Percentiles rank a stretch among this genome's conserved stretches.
Conservation (phyloP, 2,888 invertebrate species). For the Drosophila lacicola region DNA sequence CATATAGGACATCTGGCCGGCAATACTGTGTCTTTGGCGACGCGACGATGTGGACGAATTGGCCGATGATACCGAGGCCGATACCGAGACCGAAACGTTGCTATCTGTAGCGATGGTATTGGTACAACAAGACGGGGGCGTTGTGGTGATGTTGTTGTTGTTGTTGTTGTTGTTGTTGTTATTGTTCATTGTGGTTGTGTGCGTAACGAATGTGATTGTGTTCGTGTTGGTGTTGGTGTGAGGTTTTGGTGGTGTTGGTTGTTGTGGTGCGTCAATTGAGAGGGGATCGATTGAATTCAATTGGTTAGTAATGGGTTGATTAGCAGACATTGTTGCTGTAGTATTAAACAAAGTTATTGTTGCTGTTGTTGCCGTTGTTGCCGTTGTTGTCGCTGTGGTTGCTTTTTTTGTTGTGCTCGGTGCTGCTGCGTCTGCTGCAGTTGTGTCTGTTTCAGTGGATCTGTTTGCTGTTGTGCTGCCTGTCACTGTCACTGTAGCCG, state of each 20-base stretch:
- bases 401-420: conserved; percentile 34
- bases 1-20: conserved; percentile 97
- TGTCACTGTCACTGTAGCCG: conserved; percentile 27
- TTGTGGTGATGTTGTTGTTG: conserved; percentile 46
- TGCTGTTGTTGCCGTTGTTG: conserved; percentile 29
- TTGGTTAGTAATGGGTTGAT: conserved; percentile 72
- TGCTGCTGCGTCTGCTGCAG: conserved; percentile 18
- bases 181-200: conserved; percentile 18
- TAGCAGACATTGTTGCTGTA: conserved; percentile 66
- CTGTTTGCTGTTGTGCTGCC: conserved; percentile 12
- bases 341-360: conserved; percentile 26
- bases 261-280: conserved; percentile 56
- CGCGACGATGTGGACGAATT: conserved; percentile 87
- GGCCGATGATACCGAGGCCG: conserved; percentile 80
- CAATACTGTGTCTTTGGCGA: conserved; percentile 97
- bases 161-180: conserved; percentile 42
- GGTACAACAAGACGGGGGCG: conserved; percentile 69
- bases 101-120: conserved; percentile 83
- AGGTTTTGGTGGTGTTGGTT: conserved; percentile 27
- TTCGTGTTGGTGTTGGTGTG: conserved; percentile 30
- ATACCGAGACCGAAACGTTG: conserved; percentile 77
- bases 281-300: conserved; percentile 68
- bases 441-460: conserved; percentile 15
- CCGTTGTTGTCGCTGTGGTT: conserved; percentile 23
- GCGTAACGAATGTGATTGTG: conserved; percentile 36